These are phyloP conservation scores for Semaprochilodus insignis DNA, from an alignment of 2,797 vertebrate species.

Conservation along the genomic window DNA sequence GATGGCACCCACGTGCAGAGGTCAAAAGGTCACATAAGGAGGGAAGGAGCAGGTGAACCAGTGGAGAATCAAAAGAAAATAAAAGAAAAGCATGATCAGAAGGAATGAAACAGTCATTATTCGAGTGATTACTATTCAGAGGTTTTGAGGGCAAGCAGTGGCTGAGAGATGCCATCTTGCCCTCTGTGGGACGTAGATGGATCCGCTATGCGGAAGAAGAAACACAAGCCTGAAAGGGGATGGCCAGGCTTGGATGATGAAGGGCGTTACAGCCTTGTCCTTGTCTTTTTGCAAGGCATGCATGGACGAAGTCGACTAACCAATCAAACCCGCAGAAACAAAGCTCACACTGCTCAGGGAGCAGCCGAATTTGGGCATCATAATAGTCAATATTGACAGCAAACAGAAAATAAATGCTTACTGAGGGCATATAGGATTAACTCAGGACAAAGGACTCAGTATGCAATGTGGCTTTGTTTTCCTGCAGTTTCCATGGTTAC, in stretches of 20 bases:
- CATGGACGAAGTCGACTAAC: constrained; percentile 70
- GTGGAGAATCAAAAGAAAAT: constrained; percentile 62
- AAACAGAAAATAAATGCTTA: constrained; percentile 2
- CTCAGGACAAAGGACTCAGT: constrained; percentile 25
- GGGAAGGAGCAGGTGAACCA: constrained; percentile 42
- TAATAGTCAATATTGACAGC: constrained; percentile 20
- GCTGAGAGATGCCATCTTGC: constrained; percentile 63
- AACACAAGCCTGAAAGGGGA: constrained; percentile 58
- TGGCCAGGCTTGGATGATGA: constrained; percentile 58
- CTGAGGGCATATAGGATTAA: constrained; percentile 25
- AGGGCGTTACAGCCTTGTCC: constrained; percentile 38
- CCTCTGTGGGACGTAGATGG: constrained; percentile 57
- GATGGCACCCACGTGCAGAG: constrained; percentile 48
- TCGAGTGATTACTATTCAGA: constrained; percentile 74
- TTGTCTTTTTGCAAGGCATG: constrained; percentile 70
- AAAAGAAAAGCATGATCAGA: constrained; percentile 45
- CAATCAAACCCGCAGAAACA: constrained; percentile 64
- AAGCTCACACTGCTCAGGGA: constrained; percentile 43
- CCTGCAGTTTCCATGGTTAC: constrained; percentile 70
- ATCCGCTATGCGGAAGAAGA: constrained; percentile 53
- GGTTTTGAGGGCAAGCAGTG: constrained; percentile 68
- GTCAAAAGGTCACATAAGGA: constrained; percentile 42
- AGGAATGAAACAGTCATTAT: constrained; percentile 65
- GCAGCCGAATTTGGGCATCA: not conserved
- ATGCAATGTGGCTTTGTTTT: constrained; percentile 74